These are phyloP conservation scores for Diabrotica balteata DNA, from an alignment of 2,888 invertebrate genomes.

Conservation along the genomic window DNA sequence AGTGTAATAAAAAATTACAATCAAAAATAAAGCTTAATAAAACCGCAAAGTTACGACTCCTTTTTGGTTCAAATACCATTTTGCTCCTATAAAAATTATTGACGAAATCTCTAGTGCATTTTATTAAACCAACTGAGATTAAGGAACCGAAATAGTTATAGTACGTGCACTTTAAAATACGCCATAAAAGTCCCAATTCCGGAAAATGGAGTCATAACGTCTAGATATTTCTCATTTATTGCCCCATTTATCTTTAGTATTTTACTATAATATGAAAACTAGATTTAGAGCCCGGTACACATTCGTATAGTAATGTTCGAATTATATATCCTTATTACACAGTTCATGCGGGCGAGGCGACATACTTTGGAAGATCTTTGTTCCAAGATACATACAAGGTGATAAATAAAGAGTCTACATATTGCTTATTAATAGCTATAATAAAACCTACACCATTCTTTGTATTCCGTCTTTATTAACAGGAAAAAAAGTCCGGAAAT, in stretches of 20 bases:
- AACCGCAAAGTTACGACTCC: too few species aligned
- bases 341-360: background rate
- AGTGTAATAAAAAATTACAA: too few species aligned
- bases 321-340: conserved; percentile 25
- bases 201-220: conserved; percentile 50
- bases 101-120: background rate
- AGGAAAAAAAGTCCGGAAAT: too few species aligned
- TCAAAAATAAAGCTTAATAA: too few species aligned
- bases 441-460: too few species aligned
- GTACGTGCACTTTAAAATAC: conserved; percentile 46
- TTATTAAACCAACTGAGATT: conserved; percentile 34
- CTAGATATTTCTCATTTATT: conserved; percentile 50
- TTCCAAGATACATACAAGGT: too few species aligned
- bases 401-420: too few species aligned
- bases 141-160: conserved; percentile 46
- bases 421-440: too few species aligned
- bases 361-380: too few species aligned
- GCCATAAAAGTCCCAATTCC: conserved; percentile 49
- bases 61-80: too few species aligned
- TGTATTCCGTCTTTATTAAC: too few species aligned
- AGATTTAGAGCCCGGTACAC: conserved; percentile 34
- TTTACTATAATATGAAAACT: conserved; percentile 46
- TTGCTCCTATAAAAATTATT: background rate
- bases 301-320: conserved; percentile 35
- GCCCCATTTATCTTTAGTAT: conserved; percentile 48